Conservation (phyloP, 2,888 invertebrate genomes). For the Leucozona laternaria region DNA sequence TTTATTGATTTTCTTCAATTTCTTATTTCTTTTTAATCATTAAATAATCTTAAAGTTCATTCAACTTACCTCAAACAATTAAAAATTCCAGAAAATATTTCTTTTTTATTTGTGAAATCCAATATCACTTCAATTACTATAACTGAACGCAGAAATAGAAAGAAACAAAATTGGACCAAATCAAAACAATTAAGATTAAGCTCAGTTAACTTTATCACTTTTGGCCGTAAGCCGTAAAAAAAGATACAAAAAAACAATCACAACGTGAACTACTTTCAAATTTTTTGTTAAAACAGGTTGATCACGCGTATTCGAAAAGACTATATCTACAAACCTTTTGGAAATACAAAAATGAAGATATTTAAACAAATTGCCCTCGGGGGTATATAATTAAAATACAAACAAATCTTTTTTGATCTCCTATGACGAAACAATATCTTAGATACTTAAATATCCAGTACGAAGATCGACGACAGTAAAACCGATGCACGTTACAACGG, state of each 20-base stretch:
- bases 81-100: constrained; percentile 17
- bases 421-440: constrained; percentile 58
- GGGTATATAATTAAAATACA: constrained; percentile 34
- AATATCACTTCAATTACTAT: constrained; percentile 52
- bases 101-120: constrained; percentile 13
- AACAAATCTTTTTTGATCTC: constrained; percentile 28
- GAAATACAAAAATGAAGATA: not conserved
- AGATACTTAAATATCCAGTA: constrained; percentile 19
- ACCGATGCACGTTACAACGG: constrained; percentile 32
- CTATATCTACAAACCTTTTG: constrained; percentile 45
- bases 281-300: constrained; percentile 39
- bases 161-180: constrained; percentile 35
- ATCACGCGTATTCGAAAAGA: constrained; percentile 19
- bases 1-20: constrained; percentile 16
- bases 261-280: constrained; percentile 31
- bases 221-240: constrained; percentile 38
- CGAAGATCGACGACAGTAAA: not conserved
- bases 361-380: constrained; percentile 26
- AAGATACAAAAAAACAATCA: constrained; percentile 19
- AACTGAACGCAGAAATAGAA: constrained; percentile 34
- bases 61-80: constrained; percentile 64
- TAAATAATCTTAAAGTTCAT: constrained; percentile 49
- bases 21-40: constrained; percentile 17
- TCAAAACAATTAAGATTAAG: constrained; percentile 52
- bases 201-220: constrained; percentile 47